These are phyloP conservation scores for Zoanthus sociatus DNA, from an alignment of 92 coral and sea anemone species.

Conservation along the genomic window DNA sequence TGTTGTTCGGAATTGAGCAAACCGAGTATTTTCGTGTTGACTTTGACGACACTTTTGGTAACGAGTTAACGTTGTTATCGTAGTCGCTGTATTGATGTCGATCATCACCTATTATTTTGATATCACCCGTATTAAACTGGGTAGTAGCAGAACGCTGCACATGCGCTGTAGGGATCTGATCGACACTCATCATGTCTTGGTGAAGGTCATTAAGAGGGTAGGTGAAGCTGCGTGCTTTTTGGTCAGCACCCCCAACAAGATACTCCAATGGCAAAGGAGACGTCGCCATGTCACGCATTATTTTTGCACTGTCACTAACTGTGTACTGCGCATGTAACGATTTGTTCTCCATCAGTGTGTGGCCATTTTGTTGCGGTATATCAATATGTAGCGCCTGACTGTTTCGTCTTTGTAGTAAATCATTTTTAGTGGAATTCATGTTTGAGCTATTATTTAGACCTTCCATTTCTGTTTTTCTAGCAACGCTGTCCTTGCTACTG, in stretches of 20 bases:
- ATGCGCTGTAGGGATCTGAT: not conserved
- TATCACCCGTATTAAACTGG: not conserved
- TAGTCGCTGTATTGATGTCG: not conserved
- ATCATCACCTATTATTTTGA: not conserved
- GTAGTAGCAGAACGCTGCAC: not conserved
- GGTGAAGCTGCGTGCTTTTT: not conserved
- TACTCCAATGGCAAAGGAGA: slow-evolving; percentile 28
- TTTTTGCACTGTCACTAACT: not conserved
- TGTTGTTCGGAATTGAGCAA: slow-evolving; percentile 50
- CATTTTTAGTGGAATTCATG: not conserved
- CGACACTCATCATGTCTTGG: not conserved
- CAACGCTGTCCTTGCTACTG: slow-evolving; percentile 7
- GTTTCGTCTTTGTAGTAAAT: slow-evolving; percentile 65
- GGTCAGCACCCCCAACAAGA: not conserved
- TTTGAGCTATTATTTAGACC: not conserved
- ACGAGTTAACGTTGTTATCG: not conserved
- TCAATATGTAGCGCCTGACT: slow-evolving; percentile 63
- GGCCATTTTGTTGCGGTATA: slow-evolving; percentile 32
- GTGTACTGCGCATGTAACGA: not conserved
- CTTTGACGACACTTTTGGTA: not conserved
- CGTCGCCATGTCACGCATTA: slow-evolving; percentile 29
- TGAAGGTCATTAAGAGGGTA: not conserved
- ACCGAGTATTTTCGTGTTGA: slow-evolving; percentile 60
- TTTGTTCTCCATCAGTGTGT: not conserved
- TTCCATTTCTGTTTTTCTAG: not conserved